Evolutionary conservation across 2,888 invertebrate genomes (phyloP).

Genomic region (Saturnia japonica): DNA sequence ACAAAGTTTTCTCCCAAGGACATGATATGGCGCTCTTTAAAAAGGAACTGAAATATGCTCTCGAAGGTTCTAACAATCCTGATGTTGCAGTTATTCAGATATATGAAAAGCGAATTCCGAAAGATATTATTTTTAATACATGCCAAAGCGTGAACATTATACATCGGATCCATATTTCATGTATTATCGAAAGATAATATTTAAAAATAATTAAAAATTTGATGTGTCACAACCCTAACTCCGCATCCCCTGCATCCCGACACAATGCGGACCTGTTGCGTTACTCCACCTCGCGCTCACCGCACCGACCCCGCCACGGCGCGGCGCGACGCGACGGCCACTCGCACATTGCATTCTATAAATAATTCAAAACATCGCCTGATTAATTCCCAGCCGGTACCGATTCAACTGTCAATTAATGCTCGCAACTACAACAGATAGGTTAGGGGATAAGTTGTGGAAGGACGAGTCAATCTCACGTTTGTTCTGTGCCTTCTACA

Average conservation of each 20-base stretch:
- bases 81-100: no score
- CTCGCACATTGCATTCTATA: conserved; percentile 65
- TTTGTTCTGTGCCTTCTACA: conserved; percentile 5
- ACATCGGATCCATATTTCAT: no score
- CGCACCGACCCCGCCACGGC: conserved; percentile 23
- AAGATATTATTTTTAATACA: no score
- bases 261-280: conserved; percentile 76
- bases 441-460: conserved; percentile 19
- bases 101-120: no score
- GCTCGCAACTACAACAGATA: conserved; percentile 40
- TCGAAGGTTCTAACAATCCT: no score
- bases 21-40: no score
- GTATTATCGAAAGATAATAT: not conserved
- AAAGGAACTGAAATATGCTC: no score
- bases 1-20: no score
- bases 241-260: conserved; percentile 70
- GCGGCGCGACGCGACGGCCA: conserved; percentile 37
- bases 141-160: not conserved
- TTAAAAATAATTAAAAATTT: conserved; percentile 8
- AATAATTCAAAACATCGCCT: conserved; percentile 71
- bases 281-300: conserved; percentile 32
- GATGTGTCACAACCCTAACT: conserved; percentile 49
- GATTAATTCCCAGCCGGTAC: conserved; percentile 76
- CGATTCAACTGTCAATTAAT: conserved; percentile 80
- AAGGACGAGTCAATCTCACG: conserved; percentile 15